These are phyloP conservation scores for Tetragnatha versicolor DNA, from an alignment of 1,140 invertebrate species.

Conservation along the genomic window DNA sequence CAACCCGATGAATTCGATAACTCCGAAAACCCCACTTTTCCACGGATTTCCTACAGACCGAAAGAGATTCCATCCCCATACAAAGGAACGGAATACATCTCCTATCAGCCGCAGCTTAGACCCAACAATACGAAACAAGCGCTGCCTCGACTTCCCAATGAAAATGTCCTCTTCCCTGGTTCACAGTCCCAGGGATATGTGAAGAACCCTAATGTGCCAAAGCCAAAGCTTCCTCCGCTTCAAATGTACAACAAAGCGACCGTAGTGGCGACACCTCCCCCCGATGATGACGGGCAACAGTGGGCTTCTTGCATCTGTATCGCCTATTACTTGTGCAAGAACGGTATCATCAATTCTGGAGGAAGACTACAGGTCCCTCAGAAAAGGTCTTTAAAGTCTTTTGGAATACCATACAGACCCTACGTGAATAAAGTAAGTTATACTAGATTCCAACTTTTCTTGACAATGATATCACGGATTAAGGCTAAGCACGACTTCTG, in stretches of 20 bases:
- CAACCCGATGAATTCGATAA: not conserved
- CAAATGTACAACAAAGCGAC: slow-evolving; percentile 11
- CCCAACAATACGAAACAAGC: too few species aligned
- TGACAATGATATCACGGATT: too few species aligned
- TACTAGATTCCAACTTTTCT: too few species aligned
- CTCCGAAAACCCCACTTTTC: not conserved
- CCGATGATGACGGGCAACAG: not conserved
- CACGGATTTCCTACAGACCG: too few species aligned
- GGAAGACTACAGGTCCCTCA: not conserved
- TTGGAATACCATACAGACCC: too few species aligned
- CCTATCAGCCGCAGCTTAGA: too few species aligned
- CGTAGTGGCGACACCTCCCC: not conserved
- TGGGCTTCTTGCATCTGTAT: slow-evolving; percentile 56
- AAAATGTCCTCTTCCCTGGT: too few species aligned
- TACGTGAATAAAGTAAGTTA: slow-evolving; percentile 28
- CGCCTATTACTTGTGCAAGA: slow-evolving; percentile 58
- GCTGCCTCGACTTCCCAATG: too few species aligned
- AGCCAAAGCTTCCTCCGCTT: slow-evolving; percentile 2
- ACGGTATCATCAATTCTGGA: slow-evolving; percentile 51
- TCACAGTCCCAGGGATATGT: too few species aligned
- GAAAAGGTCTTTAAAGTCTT: not conserved
- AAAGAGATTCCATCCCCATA: too few species aligned
- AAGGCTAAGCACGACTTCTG: too few species aligned
- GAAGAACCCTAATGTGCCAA: not conserved
- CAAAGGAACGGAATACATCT: too few species aligned